Percentiles rank a stretch among this genome's conserved stretches.
phyloP scores from a whole-genome alignment of 2,797 vertebrate genomes.

The Sciaenops ocellatus region DNA sequence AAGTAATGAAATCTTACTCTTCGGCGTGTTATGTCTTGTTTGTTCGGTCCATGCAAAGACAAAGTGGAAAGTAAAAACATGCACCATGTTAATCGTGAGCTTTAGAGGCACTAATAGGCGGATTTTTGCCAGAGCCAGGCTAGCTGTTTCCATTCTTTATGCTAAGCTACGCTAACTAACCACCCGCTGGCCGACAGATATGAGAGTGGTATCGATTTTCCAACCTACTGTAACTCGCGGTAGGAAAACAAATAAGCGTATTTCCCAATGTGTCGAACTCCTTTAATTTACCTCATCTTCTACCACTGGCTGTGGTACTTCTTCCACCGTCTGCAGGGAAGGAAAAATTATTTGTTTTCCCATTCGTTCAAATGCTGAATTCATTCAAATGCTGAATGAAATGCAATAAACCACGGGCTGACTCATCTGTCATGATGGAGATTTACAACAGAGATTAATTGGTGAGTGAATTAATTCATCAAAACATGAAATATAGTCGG shows the following conservation, averaged over 20 bases:
- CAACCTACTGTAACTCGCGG: neutral
- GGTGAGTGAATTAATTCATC: neutral
- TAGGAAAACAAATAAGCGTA: neutral
- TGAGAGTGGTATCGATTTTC: neutral
- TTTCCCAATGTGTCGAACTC: conserved; percentile 29
- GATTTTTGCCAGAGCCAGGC: neutral
- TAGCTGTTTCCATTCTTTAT: neutral
- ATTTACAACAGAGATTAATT: neutral
- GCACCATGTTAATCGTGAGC: neutral
- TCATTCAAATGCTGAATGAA: conserved; percentile 12
- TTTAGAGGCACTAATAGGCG: neutral
- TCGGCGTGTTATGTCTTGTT: neutral
- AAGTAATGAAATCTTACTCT: neutral
- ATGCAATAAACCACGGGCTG: conserved; percentile 5
- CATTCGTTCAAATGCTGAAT: conserved; percentile 7
- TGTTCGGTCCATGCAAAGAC: neutral
- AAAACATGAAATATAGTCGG: neutral
- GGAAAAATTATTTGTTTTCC: conserved; percentile 46
- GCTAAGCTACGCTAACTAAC: conserved; percentile 2
- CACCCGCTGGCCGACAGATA: neutral
- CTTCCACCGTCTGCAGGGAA: conserved; percentile 72
- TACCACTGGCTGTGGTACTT: conserved; percentile 58
- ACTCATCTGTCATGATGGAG: conserved; percentile 17
- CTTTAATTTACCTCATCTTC: conserved; percentile 77
- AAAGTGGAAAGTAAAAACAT: neutral